A percentile compares a stretch with the other conserved stretches of the same genome.
Evolutionary conservation across 1,140 invertebrate species (phyloP).

Genomic region (Nymphalis io): DNA sequence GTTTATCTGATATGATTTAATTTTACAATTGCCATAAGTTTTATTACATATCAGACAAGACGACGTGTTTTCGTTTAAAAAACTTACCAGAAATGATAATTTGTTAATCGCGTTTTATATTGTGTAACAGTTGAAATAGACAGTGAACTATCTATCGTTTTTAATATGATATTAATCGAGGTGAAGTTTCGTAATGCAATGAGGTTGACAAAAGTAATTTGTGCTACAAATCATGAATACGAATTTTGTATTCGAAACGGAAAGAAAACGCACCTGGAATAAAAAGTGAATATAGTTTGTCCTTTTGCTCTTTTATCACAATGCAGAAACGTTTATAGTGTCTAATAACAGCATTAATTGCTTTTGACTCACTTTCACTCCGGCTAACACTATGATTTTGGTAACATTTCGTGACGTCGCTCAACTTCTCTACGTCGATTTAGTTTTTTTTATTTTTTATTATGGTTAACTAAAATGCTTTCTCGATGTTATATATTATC

Average conservation of each 20-base stretch:
- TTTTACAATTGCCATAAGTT: conserved; percentile 2
- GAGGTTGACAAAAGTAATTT: conserved; percentile 47
- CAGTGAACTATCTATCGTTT: conserved; percentile 12
- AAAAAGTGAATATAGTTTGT: conserved; percentile 55
- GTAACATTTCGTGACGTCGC: conserved; percentile 64
- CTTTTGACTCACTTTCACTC: conserved; percentile 70
- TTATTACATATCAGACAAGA: background rate
- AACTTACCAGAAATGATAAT: background rate
- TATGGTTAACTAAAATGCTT: conserved; percentile 48
- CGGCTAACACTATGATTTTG: conserved; percentile 54
- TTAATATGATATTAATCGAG: conserved; percentile 46
- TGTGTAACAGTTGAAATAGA: conserved; percentile 17
- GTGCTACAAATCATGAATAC: conserved; percentile 63
- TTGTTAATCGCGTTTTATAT: background rate
- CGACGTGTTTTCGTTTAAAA: conserved; percentile 1
- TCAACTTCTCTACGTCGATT: conserved; percentile 47
- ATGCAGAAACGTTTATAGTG: conserved; percentile 39
- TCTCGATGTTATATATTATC: conserved; percentile 50
- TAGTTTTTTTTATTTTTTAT: conserved; percentile 50
- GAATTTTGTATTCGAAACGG: conserved; percentile 59
- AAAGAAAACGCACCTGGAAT: conserved; percentile 61
- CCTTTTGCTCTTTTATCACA: conserved; percentile 30
- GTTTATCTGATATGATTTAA: background rate
- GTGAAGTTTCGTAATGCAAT: conserved; percentile 57
- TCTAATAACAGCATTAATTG: conserved; percentile 57